Evolutionary conservation across 2,113 vertebrate genomes (phyloP).

Genomic region (Nothocercus nigrocapillus): DNA sequence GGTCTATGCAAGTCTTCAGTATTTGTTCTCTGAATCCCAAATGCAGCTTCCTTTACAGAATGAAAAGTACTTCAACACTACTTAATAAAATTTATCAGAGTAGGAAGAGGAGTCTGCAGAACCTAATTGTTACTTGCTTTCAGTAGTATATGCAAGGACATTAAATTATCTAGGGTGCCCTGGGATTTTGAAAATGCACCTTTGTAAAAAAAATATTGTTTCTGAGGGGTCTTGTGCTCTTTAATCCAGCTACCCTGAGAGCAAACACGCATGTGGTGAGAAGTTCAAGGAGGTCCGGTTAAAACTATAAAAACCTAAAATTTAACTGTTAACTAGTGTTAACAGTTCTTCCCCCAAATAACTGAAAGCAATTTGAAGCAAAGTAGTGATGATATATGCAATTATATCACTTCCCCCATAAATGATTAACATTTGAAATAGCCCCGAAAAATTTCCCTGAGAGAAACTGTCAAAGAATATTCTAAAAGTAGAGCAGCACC

Average conservation of each 20-base stretch:
- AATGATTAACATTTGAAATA: background rate
- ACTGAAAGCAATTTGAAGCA: background rate
- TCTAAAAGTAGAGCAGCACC: background rate
- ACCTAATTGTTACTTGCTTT: background rate
- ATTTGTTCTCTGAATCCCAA: background rate
- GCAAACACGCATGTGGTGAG: fast-evolving
- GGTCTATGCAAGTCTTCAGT: background rate
- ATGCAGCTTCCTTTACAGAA: background rate
- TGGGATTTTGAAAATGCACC: background rate
- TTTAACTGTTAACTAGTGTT: background rate
- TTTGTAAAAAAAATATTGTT: background rate
- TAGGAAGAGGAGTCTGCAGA: background rate
- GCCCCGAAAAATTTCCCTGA: background rate
- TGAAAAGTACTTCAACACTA: background rate
- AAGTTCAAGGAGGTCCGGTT: background rate
- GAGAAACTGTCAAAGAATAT: background rate
- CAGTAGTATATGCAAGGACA: background rate
- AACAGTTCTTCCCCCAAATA: too few relatives aligned
- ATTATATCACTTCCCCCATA: too few relatives aligned
- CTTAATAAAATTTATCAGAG: background rate
- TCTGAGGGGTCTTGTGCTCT: background rate
- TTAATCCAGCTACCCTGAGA: background rate
- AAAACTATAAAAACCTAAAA: too few relatives aligned
- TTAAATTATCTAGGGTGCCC: too few relatives aligned
- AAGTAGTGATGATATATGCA: background rate